A percentile compares a stretch with the other conserved stretches of the same genome.
phyloP scores from a whole-genome alignment of 1,140 invertebrate species.

The Lordiphosa mommai region DNA sequence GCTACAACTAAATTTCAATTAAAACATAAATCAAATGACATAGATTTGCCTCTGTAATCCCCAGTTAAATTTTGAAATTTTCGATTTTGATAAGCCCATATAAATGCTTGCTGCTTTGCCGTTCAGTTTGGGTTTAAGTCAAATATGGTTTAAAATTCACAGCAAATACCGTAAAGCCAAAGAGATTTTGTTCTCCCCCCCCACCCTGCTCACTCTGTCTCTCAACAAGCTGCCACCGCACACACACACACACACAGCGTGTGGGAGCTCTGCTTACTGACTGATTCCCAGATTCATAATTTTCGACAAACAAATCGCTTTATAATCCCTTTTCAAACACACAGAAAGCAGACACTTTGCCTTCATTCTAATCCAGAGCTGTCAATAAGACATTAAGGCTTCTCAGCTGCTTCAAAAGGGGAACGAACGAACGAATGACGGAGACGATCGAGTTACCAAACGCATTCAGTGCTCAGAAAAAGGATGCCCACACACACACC shows the following conservation, averaged over 20 bases:
- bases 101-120: no score
- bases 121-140: no score
- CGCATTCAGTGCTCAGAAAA: slow-evolving; percentile 41
- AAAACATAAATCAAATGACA: no score
- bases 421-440: neutral
- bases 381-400: slow-evolving; percentile 75
- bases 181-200: neutral
- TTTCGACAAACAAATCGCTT: slow-evolving; percentile 76
- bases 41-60: no score
- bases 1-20: no score
- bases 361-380: slow-evolving; percentile 69
- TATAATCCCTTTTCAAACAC: slow-evolving; percentile 76
- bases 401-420: slow-evolving; percentile 28
- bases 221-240: slow-evolving; percentile 14
- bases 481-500: slow-evolving; percentile 37
- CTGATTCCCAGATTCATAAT: slow-evolving; percentile 71
- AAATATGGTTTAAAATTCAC: no score
- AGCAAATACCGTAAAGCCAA: no score
- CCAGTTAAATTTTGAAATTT: no score
- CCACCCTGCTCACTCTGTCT: neutral
- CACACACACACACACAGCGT: slow-evolving; percentile 68
- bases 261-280: slow-evolving; percentile 45
- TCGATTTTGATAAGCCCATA: no score
- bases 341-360: slow-evolving; percentile 52
- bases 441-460: slow-evolving; percentile 56